These are phyloP conservation scores for Notospermus geniculatus DNA, from an alignment of 1,140 invertebrate species.

Conservation along the genomic window DNA sequence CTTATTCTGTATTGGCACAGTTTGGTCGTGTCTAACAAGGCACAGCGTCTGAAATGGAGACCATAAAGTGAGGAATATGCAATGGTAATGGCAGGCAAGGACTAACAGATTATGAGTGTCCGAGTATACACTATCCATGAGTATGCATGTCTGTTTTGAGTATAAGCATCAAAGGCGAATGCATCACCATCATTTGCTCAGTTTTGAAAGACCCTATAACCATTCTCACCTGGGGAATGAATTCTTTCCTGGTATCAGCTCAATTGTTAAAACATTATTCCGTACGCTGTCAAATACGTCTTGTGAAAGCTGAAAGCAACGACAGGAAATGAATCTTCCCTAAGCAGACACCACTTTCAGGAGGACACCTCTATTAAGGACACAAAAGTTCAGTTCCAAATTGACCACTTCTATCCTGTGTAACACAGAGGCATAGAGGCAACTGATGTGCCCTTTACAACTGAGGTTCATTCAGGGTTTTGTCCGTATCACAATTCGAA, in stretches of 20 bases:
- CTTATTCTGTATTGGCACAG: slow-evolving; percentile 78
- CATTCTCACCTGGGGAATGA: slow-evolving; percentile 69
- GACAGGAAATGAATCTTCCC: no score
- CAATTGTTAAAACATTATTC: slow-evolving; percentile 72
- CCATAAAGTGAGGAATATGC: neutral
- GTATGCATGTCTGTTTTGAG: no score
- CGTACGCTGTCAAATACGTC: slow-evolving; percentile 68
- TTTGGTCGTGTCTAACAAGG: slow-evolving; percentile 68
- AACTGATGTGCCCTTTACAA: no score
- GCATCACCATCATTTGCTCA: no score
- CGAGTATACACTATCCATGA: neutral
- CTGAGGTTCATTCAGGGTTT: no score
- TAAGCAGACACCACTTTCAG: no score
- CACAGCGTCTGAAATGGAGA: slow-evolving; percentile 68
- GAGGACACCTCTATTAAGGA: no score
- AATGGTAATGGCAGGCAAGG: no score
- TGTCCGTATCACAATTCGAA: neutral
- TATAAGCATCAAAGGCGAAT: no score
- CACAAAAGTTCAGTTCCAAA: no score
- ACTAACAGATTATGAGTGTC: neutral
- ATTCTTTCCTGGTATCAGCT: slow-evolving; percentile 71
- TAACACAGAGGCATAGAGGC: no score
- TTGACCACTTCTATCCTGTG: no score
- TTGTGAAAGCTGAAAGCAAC: slow-evolving; percentile 58
- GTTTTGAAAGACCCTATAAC: neutral